Evolutionary conservation across 2,113 vertebrate species (phyloP).

Genomic region (Dasyurus viverrinus): DNA sequence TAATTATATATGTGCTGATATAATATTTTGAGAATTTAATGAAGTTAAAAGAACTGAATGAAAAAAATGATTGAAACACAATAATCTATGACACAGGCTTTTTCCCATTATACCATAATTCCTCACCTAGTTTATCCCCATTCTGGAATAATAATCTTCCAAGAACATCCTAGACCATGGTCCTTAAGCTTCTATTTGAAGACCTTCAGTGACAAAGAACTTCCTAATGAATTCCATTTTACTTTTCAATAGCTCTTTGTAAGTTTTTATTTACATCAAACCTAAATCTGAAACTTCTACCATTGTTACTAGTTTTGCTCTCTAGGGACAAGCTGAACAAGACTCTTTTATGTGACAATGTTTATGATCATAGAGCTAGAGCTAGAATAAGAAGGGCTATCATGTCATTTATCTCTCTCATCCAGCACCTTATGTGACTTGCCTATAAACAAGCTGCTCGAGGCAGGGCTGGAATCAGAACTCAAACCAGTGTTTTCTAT

Average conservation of each 20-base stretch:
- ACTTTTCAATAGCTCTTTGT: background rate
- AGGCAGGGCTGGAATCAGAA: background rate
- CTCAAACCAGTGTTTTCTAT: background rate
- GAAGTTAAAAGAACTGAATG: conserved; percentile 6
- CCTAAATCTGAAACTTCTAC: background rate
- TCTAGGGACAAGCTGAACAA: background rate
- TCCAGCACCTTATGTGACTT: background rate
- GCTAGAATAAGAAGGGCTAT: too few relatives aligned
- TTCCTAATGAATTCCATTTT: background rate
- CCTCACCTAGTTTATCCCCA: background rate
- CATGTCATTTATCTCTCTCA: background rate
- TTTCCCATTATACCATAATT: background rate
- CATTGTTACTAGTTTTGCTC: background rate
- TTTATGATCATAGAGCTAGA: background rate
- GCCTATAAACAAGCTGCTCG: background rate
- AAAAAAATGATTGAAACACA: background rate
- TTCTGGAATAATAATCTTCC: background rate
- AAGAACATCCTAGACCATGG: background rate
- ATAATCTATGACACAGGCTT: background rate
- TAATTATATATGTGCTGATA: background rate
- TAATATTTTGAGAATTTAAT: background rate
- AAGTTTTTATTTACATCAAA: background rate
- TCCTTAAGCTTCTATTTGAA: background rate
- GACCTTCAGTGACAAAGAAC: background rate
- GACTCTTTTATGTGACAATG: background rate